Evolutionary conservation across 2,888 invertebrate genomes (phyloP).

Genomic region (Lampropteryx suffumata): DNA sequence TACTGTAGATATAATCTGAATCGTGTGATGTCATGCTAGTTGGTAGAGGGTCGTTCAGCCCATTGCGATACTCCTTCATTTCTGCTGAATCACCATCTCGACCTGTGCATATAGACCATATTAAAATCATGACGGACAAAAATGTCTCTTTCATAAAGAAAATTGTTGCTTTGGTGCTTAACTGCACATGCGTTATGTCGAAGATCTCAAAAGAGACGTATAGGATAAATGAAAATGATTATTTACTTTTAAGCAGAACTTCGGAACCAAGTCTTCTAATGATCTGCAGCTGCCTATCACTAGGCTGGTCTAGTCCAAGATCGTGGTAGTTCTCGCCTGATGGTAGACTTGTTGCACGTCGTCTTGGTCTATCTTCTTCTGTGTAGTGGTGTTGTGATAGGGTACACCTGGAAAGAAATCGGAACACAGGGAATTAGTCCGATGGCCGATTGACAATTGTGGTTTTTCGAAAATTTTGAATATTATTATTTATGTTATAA

Average conservation of each 20-base stretch:
- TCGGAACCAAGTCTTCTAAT: slow-evolving; percentile 71
- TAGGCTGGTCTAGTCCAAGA: slow-evolving; percentile 67
- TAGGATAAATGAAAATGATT: no score
- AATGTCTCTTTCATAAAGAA: no score
- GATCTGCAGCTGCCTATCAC: slow-evolving; percentile 64
- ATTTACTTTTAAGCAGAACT: slow-evolving; percentile 63
- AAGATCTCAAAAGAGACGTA: no score
- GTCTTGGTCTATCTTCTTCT: slow-evolving; percentile 64
- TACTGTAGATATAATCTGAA: slow-evolving; percentile 62
- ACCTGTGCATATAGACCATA: slow-evolving; percentile 43
- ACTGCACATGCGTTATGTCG: no score
- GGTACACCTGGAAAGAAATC: slow-evolving; percentile 58
- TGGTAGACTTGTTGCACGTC: slow-evolving; percentile 63
- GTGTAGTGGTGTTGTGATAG: slow-evolving; percentile 55
- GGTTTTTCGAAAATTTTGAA: no score
- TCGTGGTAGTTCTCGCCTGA: slow-evolving; percentile 77
- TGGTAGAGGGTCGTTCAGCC: slow-evolving; percentile 55
- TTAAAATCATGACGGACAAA: no score
- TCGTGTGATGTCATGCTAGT: slow-evolving; percentile 53
- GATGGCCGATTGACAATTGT: no score
- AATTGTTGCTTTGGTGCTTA: no score
- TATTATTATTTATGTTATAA: no score
- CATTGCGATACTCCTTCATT: slow-evolving; percentile 66
- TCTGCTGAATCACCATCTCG: slow-evolving; percentile 69
- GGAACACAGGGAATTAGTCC: no score